Conservation (phyloP, 2,797 vertebrate genomes). For the Taeniopygia guttata region DNA sequence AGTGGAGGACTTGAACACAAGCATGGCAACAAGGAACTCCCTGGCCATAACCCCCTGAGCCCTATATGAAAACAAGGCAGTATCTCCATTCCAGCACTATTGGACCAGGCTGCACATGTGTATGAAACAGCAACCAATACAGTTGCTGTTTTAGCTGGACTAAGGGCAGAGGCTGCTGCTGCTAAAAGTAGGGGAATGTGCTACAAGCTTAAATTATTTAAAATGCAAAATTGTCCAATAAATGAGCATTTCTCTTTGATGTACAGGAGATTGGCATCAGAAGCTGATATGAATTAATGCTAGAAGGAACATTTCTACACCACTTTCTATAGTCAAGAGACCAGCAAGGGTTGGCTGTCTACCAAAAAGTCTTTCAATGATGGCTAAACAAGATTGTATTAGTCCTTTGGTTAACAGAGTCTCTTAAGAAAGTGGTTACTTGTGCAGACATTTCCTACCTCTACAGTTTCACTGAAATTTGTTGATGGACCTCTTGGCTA, state of each 20-base stretch:
- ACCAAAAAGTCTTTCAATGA: background rate
- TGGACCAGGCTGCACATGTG: rapidly evolving
- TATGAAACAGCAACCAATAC: background rate
- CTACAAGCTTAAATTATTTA: background rate
- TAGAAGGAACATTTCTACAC: background rate
- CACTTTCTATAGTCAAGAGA: background rate
- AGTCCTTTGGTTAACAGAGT: background rate
- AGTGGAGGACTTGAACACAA: background rate
- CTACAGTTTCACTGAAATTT: background rate
- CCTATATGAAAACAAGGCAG: background rate
- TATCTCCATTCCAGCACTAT: background rate
- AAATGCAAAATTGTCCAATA: background rate
- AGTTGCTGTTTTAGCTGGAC: background rate
- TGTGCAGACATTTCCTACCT: background rate
- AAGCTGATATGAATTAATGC: background rate
- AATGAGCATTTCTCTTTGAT: background rate
- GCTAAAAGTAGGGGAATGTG: background rate
- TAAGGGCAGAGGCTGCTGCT: background rate
- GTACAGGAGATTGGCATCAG: background rate
- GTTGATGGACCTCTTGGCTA: background rate
- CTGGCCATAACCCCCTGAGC: background rate
- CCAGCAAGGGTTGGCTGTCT: background rate
- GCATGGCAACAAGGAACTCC: background rate
- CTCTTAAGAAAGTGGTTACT: background rate
- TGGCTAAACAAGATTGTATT: background rate